phyloP scores from a whole-genome alignment of 1,140 invertebrate species.

The Ceratina japonica region DNA sequence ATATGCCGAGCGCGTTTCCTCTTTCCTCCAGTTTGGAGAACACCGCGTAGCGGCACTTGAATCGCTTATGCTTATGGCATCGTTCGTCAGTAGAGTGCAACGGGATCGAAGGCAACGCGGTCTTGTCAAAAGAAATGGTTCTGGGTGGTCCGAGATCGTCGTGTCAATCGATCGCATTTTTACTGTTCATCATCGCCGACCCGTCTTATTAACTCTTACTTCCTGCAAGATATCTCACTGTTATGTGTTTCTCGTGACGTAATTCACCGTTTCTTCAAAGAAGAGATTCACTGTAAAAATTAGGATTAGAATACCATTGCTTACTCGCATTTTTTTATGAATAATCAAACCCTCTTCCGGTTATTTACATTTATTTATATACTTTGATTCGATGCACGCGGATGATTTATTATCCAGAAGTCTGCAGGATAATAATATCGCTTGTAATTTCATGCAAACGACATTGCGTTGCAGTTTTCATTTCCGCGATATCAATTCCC shows the following conservation, averaged over 20 bases:
- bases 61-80: slow-evolving; percentile 45
- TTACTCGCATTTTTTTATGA: no score
- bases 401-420: no score
- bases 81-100: slow-evolving; percentile 51
- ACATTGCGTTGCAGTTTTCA: neutral
- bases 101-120: slow-evolving; percentile 31
- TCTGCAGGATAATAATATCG: neutral
- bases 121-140: slow-evolving; percentile 39
- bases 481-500: neutral
- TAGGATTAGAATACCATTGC: slow-evolving; percentile 6
- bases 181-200: neutral
- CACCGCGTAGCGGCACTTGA: slow-evolving; percentile 28
- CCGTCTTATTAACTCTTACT: neutral
- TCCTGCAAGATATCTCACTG: slow-evolving; percentile 3
- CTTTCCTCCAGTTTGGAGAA: slow-evolving; percentile 35
- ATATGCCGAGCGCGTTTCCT: slow-evolving; percentile 43
- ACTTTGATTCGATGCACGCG: neutral
- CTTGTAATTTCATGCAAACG: neutral
- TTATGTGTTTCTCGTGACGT: neutral
- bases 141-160: neutral
- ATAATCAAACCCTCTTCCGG: no score
- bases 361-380: neutral
- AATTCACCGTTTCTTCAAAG: neutral
- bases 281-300: slow-evolving; percentile 15
- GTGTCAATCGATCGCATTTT: neutral